Percentiles rank a stretch among this genome's conserved stretches.
Evolutionary conservation across 2,797 vertebrate species (phyloP).

Genomic region (Gambusia yucatana): DNA sequence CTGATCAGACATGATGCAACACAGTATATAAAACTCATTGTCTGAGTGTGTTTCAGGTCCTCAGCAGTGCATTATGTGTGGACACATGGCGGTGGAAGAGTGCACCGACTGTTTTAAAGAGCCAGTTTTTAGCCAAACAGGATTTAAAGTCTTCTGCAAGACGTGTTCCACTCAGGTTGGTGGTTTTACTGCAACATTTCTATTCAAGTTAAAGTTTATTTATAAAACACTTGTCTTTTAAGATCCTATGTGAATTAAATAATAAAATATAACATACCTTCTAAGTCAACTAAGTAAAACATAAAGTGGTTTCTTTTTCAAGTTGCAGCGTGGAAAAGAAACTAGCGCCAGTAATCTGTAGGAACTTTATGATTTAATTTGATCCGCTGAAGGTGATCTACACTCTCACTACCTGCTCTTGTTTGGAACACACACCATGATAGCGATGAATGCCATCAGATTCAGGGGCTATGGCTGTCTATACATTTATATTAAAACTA

Average conservation of each 20-base stretch:
- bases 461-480: background rate
- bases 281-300: background rate
- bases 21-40: background rate
- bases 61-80: slow-evolving; percentile 88
- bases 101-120: slow-evolving; percentile 87
- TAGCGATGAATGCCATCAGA: background rate
- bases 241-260: background rate
- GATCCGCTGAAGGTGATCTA: background rate
- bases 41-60: slow-evolving; percentile 78
- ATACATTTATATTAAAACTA: background rate
- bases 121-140: slow-evolving; percentile 76
- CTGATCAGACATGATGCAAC: background rate
- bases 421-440: background rate
- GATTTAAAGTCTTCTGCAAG: slow-evolving; percentile 88
- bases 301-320: background rate
- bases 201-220: background rate
- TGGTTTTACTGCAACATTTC: background rate
- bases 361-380: background rate
- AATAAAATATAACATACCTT: background rate
- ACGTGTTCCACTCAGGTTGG: slow-evolving; percentile 82
- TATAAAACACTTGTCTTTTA: background rate
- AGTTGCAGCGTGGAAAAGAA: background rate
- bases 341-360: background rate
- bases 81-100: slow-evolving; percentile 78
- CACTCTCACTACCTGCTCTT: background rate